phyloP scores from a whole-genome alignment of 2,888 invertebrate species.

The Drosophila birchii region DNA sequence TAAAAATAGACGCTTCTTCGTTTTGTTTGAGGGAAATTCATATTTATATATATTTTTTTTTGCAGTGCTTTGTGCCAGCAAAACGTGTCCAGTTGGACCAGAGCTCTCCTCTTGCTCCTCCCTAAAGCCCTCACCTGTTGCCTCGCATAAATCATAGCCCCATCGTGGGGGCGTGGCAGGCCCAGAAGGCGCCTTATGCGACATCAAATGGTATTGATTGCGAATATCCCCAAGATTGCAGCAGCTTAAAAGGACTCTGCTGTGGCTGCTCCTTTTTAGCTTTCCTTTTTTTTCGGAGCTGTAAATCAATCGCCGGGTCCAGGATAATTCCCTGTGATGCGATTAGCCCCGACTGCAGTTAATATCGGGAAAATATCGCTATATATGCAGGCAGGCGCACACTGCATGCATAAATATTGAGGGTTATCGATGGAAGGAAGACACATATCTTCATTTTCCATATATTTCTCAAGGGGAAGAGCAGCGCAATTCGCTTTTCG shows the following conservation, averaged over 20 bases:
- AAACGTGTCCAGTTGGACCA: conserved; percentile 11
- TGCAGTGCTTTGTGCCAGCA: neutral
- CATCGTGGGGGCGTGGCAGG: conserved; percentile 44
- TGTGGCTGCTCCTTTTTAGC: neutral
- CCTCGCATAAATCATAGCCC: conserved; percentile 48
- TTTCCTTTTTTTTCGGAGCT: neutral
- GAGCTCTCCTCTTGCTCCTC: neutral
- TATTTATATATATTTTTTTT: neutral
- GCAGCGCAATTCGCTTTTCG: conserved; percentile 11
- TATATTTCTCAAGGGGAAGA: neutral
- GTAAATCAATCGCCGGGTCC: conserved; percentile 36
- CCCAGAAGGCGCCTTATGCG: neutral
- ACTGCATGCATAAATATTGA: neutral
- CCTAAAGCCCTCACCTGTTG: conserved; percentile 34
- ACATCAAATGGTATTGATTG: conserved; percentile 34
- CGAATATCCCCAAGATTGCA: conserved; percentile 35
- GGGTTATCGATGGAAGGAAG: neutral
- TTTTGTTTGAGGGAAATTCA: too few species aligned
- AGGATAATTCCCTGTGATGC: conserved; percentile 42
- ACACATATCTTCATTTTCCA: neutral
- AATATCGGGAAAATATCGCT: conserved; percentile 8
- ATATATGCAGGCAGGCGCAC: neutral
- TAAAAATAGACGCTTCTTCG: too few species aligned
- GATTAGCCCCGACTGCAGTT: conserved; percentile 24
- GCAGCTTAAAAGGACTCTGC: conserved; percentile 23